Conservation (phyloP, 2,113 vertebrate genomes). For the Psettodes erumei region DNA sequence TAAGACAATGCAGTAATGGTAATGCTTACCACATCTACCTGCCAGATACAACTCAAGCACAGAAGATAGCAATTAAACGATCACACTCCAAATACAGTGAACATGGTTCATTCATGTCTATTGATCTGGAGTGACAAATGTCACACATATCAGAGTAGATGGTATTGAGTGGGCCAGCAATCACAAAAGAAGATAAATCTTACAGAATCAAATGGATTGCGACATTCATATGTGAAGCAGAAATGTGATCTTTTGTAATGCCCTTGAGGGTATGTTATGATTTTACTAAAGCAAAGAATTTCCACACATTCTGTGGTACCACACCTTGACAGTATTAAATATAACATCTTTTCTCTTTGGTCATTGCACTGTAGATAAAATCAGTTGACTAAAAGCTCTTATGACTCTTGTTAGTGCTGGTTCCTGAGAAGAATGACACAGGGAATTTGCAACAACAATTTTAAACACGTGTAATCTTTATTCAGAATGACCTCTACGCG, state of each 20-base stretch:
- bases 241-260: conserved; percentile 4
- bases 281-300: conserved; percentile 5
- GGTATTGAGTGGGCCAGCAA: not conserved
- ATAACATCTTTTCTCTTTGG: not conserved
- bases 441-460: not conserved
- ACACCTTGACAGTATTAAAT: conserved; percentile 7
- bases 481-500: conserved; percentile 10
- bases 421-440: not conserved
- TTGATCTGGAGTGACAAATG: conserved; percentile 4
- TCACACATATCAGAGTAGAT: not conserved
- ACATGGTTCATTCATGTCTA: not conserved
- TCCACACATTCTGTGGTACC: conserved; percentile 5
- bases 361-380: conserved; percentile 38
- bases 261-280: conserved; percentile 32
- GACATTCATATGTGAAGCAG: conserved; percentile 1
- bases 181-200: conserved; percentile 8
- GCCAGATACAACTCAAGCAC: not conserved
- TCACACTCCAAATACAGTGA: not conserved
- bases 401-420: not conserved
- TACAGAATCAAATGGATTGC: not conserved
- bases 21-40: not conserved
- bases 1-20: not conserved
- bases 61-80: not conserved
- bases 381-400: conserved; percentile 7
- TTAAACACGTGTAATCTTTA: conserved; percentile 23